A percentile compares a stretch with the other conserved stretches of the same genome.
These are phyloP conservation scores for Nowickia ferox DNA, from an alignment of 2,888 invertebrate genomes.

Conservation along the genomic window DNA sequence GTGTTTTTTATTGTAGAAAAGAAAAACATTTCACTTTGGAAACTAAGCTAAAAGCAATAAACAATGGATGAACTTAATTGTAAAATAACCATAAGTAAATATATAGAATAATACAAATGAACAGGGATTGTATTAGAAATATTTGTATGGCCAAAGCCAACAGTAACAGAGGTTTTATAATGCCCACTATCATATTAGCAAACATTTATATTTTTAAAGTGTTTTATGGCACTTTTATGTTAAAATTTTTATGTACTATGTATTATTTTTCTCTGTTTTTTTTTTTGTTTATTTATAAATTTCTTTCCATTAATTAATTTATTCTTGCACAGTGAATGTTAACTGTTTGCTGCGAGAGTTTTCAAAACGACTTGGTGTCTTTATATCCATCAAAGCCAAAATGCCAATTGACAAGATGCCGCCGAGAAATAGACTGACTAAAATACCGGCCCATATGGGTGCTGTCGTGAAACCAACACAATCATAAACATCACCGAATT, in stretches of 20 bases:
- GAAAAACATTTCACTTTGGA: constrained; percentile 12
- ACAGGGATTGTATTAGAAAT: constrained; percentile 79
- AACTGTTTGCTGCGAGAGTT: constrained; percentile 97
- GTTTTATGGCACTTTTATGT: constrained; percentile 17
- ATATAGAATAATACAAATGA: constrained; percentile 78
- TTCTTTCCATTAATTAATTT: constrained; percentile 77
- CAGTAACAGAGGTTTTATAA: constrained; percentile 77
- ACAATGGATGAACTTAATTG: constrained; percentile 45
- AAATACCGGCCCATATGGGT: constrained; percentile 96
- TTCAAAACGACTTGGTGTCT: constrained; percentile 98
- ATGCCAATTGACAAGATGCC: constrained; percentile 91
- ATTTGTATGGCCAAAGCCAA: constrained; percentile 79
- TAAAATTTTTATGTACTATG: not conserved
- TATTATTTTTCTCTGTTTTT: not conserved
- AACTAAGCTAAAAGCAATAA: constrained; percentile 10
- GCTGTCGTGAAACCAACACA: constrained; percentile 95
- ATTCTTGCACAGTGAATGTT: constrained; percentile 90
- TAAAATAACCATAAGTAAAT: constrained; percentile 79
- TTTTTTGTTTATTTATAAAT: not conserved
- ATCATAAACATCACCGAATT: constrained; percentile 91
- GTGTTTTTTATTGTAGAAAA: not conserved
- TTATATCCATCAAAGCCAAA: constrained; percentile 94
- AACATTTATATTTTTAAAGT: constrained; percentile 75
- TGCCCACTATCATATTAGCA: constrained; percentile 75
- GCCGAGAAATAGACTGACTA: constrained; percentile 90